A percentile compares a stretch with the other conserved stretches of the same genome.
phyloP scores from a whole-genome alignment of 2,888 invertebrate genomes.

The Xestoiulus laeticollis region DNA sequence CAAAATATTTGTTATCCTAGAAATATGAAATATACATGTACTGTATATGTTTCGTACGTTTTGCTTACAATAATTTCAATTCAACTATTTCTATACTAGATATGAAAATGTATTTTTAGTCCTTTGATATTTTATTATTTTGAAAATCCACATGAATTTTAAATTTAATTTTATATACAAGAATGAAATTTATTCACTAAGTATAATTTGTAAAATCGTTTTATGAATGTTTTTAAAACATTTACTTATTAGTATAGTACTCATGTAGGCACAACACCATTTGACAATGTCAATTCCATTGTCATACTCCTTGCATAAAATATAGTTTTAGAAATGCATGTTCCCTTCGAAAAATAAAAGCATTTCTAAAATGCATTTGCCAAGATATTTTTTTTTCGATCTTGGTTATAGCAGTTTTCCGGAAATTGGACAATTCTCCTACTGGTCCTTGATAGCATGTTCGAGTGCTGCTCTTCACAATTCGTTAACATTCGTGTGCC shows the following conservation, averaged over 20 bases:
- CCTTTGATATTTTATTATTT: too few relatives aligned
- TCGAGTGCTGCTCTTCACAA: conserved; percentile 21
- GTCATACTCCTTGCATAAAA: neutral
- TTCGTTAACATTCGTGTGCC: neutral
- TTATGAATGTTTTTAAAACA: neutral
- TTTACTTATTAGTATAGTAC: neutral
- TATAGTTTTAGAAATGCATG: neutral
- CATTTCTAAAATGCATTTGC: neutral
- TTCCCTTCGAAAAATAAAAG: neutral
- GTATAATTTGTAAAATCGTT: neutral
- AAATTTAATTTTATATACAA: too few relatives aligned
- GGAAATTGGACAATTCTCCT: neutral
- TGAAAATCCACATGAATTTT: too few relatives aligned
- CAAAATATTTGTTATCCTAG: too few relatives aligned
- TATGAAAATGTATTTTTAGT: too few relatives aligned
- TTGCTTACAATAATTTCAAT: too few relatives aligned
- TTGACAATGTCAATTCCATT: neutral
- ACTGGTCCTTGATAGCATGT: neutral
- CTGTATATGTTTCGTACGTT: too few relatives aligned
- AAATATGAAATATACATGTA: too few relatives aligned
- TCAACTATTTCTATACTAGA: too few relatives aligned
- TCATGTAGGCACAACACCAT: neutral
- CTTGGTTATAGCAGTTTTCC: neutral
- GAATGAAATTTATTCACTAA: too few relatives aligned
- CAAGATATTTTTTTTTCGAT: neutral